Percentiles rank a stretch among this genome's conserved stretches.
phyloP scores from a whole-genome alignment of 1,140 invertebrate genomes.

The Papilio dardanus region DNA sequence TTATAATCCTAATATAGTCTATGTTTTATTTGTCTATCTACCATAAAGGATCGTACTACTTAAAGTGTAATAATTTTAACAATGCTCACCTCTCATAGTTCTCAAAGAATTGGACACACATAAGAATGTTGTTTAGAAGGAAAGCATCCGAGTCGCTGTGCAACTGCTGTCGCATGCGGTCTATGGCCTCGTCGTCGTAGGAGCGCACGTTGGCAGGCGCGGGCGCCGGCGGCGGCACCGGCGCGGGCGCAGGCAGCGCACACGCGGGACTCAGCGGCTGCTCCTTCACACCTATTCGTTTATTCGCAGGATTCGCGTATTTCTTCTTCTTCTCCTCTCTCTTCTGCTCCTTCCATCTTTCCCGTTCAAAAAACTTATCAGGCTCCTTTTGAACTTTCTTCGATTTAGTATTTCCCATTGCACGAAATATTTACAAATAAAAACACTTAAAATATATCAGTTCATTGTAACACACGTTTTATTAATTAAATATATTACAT shows the following conservation, averaged over 20 bases:
- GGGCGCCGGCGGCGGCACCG: slow-evolving; percentile 43
- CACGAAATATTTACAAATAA: slow-evolving; percentile 40
- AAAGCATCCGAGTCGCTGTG: slow-evolving; percentile 86
- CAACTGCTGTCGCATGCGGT: slow-evolving; percentile 84
- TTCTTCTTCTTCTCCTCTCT: slow-evolving; percentile 68
- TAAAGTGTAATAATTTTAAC: slow-evolving; percentile 14
- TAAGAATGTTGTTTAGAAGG: slow-evolving; percentile 89
- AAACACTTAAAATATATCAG: slow-evolving; percentile 36
- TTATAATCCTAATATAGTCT: too few species aligned
- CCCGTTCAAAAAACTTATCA: slow-evolving; percentile 75
- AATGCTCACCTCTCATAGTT: slow-evolving; percentile 87
- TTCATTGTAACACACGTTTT: slow-evolving; percentile 28
- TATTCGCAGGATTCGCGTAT: slow-evolving; percentile 53
- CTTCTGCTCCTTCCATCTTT: slow-evolving; percentile 69
- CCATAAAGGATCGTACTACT: too few species aligned
- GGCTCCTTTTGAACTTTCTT: slow-evolving; percentile 72
- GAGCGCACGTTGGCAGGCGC: slow-evolving; percentile 59
- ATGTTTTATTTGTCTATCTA: background rate
- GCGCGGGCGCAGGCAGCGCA: slow-evolving; percentile 35
- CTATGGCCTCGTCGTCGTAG: slow-evolving; percentile 79
- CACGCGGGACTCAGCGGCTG: slow-evolving; percentile 47
- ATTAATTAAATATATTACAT: background rate
- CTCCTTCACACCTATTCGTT: slow-evolving; percentile 55
- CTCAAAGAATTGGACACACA: slow-evolving; percentile 89
- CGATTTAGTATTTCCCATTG: slow-evolving; percentile 78